These are phyloP conservation scores for Megalopta genalis DNA, from an alignment of 1,140 invertebrate genomes.

Conservation along the genomic window DNA sequence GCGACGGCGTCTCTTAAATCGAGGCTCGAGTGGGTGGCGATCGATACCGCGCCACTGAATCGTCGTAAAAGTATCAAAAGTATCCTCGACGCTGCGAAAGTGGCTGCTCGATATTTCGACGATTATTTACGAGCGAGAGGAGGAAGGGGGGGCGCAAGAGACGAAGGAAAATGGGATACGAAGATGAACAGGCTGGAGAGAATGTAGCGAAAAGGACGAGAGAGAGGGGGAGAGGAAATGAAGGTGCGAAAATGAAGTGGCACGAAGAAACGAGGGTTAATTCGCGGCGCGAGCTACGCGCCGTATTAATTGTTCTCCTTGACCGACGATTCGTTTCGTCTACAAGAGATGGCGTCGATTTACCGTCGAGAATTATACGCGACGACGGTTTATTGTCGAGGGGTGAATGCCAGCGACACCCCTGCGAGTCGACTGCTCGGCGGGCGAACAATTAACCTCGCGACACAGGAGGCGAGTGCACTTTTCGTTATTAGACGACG, in stretches of 20 bases:
- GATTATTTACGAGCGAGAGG: slow-evolving; percentile 15
- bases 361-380: slow-evolving; percentile 25
- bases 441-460: slow-evolving; percentile 5
- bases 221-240: too few relatives aligned
- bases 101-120: slow-evolving; percentile 6
- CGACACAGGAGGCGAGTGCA: not conserved
- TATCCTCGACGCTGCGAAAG: slow-evolving; percentile 1
- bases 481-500: slow-evolving; percentile 19
- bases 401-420: not conserved
- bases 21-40: not conserved
- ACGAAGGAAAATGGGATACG: too few relatives aligned
- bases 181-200: too few relatives aligned
- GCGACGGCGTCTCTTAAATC: not conserved
- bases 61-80: slow-evolving; percentile 2
- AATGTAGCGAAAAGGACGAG: not conserved
- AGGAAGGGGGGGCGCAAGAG: not conserved
- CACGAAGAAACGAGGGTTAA: slow-evolving; percentile 5
- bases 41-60: slow-evolving; percentile 11
- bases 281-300: not conserved
- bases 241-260: too few relatives aligned
- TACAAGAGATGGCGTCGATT: slow-evolving; percentile 21
- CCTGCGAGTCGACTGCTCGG: not conserved
- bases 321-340: slow-evolving; percentile 30
- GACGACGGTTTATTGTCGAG: not conserved
- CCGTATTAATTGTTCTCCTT: slow-evolving; percentile 2